These are phyloP conservation scores for Salminus brasiliensis DNA, from an alignment of 2,113 vertebrate genomes.

Conservation along the genomic window DNA sequence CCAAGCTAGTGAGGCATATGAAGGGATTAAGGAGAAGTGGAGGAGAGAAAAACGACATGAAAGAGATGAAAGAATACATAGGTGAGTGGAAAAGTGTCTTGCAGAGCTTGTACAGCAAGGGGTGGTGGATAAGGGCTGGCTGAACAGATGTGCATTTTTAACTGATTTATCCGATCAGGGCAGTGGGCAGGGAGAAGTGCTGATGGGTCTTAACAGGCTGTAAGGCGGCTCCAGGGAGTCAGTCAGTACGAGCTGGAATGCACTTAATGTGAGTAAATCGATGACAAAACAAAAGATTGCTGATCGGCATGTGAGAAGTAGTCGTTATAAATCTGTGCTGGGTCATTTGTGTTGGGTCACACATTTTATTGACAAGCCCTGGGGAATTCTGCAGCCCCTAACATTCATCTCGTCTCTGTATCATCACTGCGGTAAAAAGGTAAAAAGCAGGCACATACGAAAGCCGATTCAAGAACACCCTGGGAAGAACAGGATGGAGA, in stretches of 20 bases:
- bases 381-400: slow-evolving; percentile 39
- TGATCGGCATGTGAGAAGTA: slow-evolving; percentile 61
- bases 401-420: slow-evolving; percentile 27
- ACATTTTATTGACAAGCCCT: slow-evolving; percentile 63
- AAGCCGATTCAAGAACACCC: slow-evolving; percentile 49
- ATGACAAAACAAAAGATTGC: slow-evolving; percentile 66
- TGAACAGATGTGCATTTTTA: slow-evolving; percentile 71
- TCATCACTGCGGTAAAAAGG: slow-evolving; percentile 7
- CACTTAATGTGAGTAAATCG: slow-evolving; percentile 60
- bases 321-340: slow-evolving; percentile 64
- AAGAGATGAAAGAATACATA: slow-evolving; percentile 7
- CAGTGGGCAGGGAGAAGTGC: slow-evolving; percentile 60
- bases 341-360: slow-evolving; percentile 51
- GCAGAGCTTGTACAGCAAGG: not conserved
- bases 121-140: slow-evolving; percentile 46
- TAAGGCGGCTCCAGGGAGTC: slow-evolving; percentile 71
- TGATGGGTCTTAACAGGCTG: slow-evolving; percentile 73
- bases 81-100: not conserved
- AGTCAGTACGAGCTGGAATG: slow-evolving; percentile 58
- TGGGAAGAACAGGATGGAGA: too few species aligned
- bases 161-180: slow-evolving; percentile 73
- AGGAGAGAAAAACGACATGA: not conserved
- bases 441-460: slow-evolving; percentile 20
- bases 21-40: not conserved
- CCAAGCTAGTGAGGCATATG: not conserved